phyloP scores from a whole-genome alignment of 2,888 invertebrate genomes.

The Athrips mouffetella region DNA sequence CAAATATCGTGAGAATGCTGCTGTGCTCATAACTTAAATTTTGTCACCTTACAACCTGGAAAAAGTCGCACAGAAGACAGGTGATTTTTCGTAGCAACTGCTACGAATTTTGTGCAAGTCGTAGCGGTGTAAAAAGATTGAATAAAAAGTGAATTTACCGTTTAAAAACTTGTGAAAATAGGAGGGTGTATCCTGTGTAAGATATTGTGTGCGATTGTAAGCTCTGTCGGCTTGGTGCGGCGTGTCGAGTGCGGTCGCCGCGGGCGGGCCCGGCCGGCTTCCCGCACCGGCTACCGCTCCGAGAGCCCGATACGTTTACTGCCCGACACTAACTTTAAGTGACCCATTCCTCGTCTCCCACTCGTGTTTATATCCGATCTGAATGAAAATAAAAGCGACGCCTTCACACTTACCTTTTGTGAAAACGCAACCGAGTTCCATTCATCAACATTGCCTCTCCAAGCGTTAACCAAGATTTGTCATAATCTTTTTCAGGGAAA shows the following conservation, averaged over 20 bases:
- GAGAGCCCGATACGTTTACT: conserved; percentile 68
- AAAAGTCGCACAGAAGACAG: too few relatives aligned
- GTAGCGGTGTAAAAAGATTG: not conserved
- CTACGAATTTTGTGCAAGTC: not conserved
- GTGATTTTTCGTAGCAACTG: not conserved
- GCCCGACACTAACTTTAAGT: conserved; percentile 72
- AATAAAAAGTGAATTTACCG: not conserved
- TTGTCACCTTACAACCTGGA: too few relatives aligned
- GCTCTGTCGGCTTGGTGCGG: conserved; percentile 70
- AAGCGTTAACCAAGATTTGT: too few relatives aligned
- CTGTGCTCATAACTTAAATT: too few relatives aligned
- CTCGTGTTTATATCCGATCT: conserved; percentile 67
- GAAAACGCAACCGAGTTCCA: conserved; percentile 18
- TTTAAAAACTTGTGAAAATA: conserved; percentile 17
- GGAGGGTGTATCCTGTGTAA: conserved; percentile 43
- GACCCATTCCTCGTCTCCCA: conserved; percentile 61
- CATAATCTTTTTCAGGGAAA: too few relatives aligned
- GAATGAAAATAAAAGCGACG: conserved; percentile 63
- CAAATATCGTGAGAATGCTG: too few relatives aligned
- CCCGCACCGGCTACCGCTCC: conserved; percentile 28
- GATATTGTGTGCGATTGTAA: conserved; percentile 65
- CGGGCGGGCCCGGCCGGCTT: conserved; percentile 40
- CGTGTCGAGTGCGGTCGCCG: conserved; percentile 77
- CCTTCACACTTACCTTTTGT: conserved; percentile 43
- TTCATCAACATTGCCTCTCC: not conserved